phyloP scores from a whole-genome alignment of 2,888 invertebrate genomes.

The Apantesis nais region DNA sequence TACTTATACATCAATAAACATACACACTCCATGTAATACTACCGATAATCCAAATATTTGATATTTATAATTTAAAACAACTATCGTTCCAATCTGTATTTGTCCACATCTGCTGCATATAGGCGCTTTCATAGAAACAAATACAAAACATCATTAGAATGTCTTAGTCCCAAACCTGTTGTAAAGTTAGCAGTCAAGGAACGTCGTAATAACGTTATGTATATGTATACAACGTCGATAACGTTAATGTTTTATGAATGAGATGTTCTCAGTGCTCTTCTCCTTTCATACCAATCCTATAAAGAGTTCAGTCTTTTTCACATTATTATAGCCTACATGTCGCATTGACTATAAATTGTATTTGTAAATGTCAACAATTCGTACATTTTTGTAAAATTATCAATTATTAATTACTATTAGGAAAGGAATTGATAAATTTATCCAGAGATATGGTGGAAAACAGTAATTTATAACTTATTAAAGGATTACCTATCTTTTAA shows the following conservation, averaged over 20 bases:
- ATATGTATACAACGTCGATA: constrained; percentile 21
- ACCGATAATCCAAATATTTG: too few relatives aligned
- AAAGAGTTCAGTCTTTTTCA: constrained; percentile 1
- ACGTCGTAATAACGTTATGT: constrained; percentile 22
- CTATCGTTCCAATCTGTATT: too few relatives aligned
- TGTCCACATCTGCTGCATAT: not conserved
- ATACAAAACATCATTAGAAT: not conserved
- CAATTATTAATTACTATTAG: not conserved
- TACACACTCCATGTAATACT: too few relatives aligned
- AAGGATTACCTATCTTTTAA: not conserved
- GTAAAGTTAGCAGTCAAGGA: constrained; percentile 24
- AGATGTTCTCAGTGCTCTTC: constrained; percentile 30
- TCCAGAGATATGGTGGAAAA: not conserved
- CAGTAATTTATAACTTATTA: not conserved
- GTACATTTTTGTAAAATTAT: not conserved
- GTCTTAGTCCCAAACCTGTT: constrained; percentile 36
- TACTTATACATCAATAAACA: too few relatives aligned
- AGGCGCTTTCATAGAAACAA: too few relatives aligned
- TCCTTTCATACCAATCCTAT: constrained; percentile 10
- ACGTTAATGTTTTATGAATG: constrained; percentile 48
- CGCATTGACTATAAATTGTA: not conserved
- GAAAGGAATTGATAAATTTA: not conserved
- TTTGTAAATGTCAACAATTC: not conserved
- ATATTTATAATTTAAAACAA: too few relatives aligned
- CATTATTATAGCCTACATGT: not conserved